phyloP scores from a whole-genome alignment of 2,888 invertebrate species.

The Petrolisthes cinctipes region DNA sequence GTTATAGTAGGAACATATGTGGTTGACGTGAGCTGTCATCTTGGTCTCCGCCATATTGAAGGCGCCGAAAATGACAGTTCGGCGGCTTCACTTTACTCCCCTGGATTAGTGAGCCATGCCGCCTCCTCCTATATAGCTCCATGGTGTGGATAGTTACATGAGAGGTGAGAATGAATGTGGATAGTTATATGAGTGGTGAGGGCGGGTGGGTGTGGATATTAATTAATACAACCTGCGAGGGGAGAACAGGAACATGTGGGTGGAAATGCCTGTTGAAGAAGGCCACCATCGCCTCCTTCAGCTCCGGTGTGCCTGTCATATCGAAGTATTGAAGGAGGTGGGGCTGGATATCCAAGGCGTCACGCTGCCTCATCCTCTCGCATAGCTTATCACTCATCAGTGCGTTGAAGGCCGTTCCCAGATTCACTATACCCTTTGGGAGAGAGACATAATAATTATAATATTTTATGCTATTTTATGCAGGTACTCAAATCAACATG shows the following conservation, averaged over 20 bases:
- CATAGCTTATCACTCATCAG: constrained; percentile 47
- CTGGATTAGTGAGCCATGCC: no score
- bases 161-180: not conserved
- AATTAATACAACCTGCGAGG: constrained; percentile 23
- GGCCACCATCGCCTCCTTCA: constrained; percentile 19
- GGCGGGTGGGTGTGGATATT: not conserved
- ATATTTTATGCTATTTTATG: no score
- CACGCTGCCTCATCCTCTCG: constrained; percentile 23
- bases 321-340: constrained; percentile 50
- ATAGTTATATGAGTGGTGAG: not conserved
- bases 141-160: not conserved
- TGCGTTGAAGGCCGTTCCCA: constrained; percentile 55
- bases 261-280: constrained; percentile 36
- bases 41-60: not conserved
- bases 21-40: no score
- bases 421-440: constrained; percentile 52
- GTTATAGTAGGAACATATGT: no score
- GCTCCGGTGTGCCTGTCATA: constrained; percentile 5
- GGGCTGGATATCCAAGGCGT: constrained; percentile 15
- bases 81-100: not conserved
- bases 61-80: not conserved
- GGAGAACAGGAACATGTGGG: constrained; percentile 12
- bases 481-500: no score
- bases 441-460: no score
- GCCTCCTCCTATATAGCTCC: no score